A percentile compares a stretch with the other conserved stretches of the same genome.
Evolutionary conservation across 2,113 vertebrate genomes (phyloP).

Genomic region (Eurystomus gularis): DNA sequence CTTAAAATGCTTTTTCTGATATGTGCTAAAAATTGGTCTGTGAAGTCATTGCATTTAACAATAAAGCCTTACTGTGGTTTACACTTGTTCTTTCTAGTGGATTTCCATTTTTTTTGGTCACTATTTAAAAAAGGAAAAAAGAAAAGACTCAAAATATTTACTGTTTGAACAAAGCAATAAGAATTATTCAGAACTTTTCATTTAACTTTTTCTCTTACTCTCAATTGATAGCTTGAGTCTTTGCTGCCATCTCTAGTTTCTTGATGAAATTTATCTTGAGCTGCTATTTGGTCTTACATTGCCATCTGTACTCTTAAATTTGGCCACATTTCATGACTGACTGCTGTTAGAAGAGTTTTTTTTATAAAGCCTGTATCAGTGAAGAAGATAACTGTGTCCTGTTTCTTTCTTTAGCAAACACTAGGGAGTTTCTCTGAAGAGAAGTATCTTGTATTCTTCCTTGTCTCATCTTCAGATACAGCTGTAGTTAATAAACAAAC

Average conservation of each 20-base stretch:
- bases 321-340: neutral
- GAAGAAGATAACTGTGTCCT: neutral
- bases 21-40: neutral
- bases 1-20: neutral
- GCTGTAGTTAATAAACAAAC: neutral
- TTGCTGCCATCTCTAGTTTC: slow-evolving; percentile 69
- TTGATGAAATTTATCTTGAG: slow-evolving; percentile 38
- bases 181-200: neutral
- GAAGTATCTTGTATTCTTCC: neutral
- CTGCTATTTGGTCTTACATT: neutral
- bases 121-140: neutral
- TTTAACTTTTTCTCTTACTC: slow-evolving; percentile 4
- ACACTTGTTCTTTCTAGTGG: neutral
- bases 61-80: neutral
- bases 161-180: neutral
- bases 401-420: neutral
- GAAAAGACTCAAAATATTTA: neutral
- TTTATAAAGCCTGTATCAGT: neutral
- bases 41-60: neutral
- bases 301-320: neutral
- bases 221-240: slow-evolving; percentile 28
- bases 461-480: neutral
- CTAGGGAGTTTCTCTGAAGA: neutral
- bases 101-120: neutral
- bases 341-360: neutral